Evolutionary conservation across 2,113 vertebrate genomes (phyloP).

Genomic region (Ia io): DNA sequence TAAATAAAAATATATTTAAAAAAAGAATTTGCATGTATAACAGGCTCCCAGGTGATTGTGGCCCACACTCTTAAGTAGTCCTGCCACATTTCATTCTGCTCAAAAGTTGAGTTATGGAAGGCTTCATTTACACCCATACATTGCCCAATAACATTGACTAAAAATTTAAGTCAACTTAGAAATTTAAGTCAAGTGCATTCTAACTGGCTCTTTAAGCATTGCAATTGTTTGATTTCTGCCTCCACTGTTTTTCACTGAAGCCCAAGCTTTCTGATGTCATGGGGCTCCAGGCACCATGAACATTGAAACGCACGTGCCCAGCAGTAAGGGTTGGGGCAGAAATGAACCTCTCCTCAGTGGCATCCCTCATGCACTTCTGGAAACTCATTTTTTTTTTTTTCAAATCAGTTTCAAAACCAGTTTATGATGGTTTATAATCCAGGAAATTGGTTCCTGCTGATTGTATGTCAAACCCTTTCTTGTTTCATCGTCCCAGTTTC

Average conservation of each 20-base stretch:
- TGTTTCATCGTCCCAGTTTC: accelerated
- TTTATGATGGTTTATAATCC: background rate
- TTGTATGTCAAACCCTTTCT: background rate
- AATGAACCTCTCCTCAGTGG: background rate
- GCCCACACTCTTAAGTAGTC: background rate
- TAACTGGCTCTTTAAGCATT: background rate
- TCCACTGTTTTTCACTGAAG: background rate
- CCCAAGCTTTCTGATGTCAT: background rate
- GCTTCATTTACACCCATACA: background rate
- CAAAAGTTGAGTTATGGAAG: background rate
- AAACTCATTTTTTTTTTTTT: slow-evolving; percentile 25
- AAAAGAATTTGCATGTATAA: background rate
- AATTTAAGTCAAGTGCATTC: background rate
- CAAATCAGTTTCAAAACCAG: background rate
- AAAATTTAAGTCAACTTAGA: background rate
- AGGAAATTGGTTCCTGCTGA: background rate
- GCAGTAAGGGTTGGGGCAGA: background rate
- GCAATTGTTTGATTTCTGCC: background rate
- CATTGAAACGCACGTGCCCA: background rate
- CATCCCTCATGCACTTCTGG: background rate
- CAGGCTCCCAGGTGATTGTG: background rate
- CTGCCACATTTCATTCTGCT: background rate
- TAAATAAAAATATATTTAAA: too few species aligned
- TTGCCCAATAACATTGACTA: background rate
- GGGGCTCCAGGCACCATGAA: background rate